Evolutionary conservation across 2,113 vertebrate genomes (phyloP).

Genomic region (Sphyrna mokarran): DNA sequence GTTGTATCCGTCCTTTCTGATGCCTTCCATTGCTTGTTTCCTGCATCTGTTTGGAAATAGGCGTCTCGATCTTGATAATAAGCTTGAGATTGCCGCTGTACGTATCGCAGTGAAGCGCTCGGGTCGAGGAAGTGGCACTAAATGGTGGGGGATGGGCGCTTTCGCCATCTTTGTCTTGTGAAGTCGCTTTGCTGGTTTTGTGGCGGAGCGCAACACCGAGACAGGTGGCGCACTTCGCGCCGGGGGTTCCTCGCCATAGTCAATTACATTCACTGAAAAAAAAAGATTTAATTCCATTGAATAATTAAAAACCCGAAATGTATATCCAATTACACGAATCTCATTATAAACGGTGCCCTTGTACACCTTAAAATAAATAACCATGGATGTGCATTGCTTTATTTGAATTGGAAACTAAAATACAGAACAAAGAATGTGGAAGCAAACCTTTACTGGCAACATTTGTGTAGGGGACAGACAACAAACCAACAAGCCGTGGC

Average conservation of each 20-base stretch:
- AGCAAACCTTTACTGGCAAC: background rate
- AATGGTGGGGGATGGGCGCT: conserved; percentile 24
- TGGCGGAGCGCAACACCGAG: conserved; percentile 17
- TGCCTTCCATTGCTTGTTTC: conserved; percentile 26
- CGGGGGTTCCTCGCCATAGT: background rate
- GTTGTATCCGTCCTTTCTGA: background rate
- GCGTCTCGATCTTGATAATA: conserved; percentile 26
- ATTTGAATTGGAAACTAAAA: background rate
- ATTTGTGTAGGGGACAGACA: background rate
- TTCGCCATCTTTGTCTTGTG: conserved; percentile 36
- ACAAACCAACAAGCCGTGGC: background rate
- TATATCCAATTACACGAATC: conserved; percentile 7
- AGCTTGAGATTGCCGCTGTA: conserved; percentile 35
- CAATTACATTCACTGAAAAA: background rate
- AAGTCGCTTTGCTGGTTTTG: conserved; percentile 28
- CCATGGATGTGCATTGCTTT: background rate
- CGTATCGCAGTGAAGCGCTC: conserved; percentile 13
- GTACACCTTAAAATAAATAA: background rate
- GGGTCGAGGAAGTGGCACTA: conserved; percentile 32
- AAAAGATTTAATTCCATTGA: conserved; percentile 20
- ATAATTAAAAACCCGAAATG: conserved; percentile 22
- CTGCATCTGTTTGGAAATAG: conserved; percentile 23
- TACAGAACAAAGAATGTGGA: conserved; percentile 27
- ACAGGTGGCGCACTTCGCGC: conserved; percentile 36
- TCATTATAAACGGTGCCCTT: background rate